phyloP scores from a whole-genome alignment of 2,888 invertebrate genomes.

The Gandaritis pyraliata region DNA sequence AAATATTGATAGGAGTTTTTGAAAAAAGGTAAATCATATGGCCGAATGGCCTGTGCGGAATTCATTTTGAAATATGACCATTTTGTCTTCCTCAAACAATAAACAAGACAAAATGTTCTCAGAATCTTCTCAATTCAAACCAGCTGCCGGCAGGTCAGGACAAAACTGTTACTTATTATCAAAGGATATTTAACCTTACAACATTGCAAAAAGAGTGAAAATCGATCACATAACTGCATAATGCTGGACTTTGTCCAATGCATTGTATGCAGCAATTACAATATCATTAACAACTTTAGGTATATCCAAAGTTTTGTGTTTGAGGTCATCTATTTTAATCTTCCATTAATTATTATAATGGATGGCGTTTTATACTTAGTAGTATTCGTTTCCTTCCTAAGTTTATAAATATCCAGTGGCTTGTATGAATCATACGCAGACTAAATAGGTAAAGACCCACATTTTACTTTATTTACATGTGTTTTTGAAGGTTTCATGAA shows the following conservation, averaged over 20 bases:
- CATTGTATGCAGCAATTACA: slow-evolving; percentile 48
- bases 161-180: slow-evolving; percentile 3
- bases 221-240: slow-evolving; percentile 20
- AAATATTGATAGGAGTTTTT: too few relatives aligned
- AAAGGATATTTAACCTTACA: slow-evolving; percentile 12
- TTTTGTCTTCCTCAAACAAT: too few relatives aligned
- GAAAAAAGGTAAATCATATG: too few relatives aligned
- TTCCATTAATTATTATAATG: slow-evolving; percentile 9
- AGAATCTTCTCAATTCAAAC: slow-evolving; percentile 32
- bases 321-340: slow-evolving; percentile 37
- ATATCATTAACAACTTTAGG: slow-evolving; percentile 34
- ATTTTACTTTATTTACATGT: too few relatives aligned
- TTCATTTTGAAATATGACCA: too few relatives aligned
- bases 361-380: slow-evolving; percentile 6
- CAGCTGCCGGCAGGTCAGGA: slow-evolving; percentile 37
- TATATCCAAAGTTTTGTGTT: slow-evolving; percentile 31
- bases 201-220: slow-evolving; percentile 16
- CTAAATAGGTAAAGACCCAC: neutral
- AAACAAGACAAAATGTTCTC: too few relatives aligned
- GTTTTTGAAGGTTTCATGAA: too few relatives aligned
- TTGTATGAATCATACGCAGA: neutral
- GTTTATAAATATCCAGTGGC: slow-evolving; percentile 7
- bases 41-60: too few relatives aligned
- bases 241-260: slow-evolving; percentile 53
- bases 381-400: slow-evolving; percentile 14